Conservation (phyloP, 2,797 vertebrate species). For the Helicolenus hilgendorfi region DNA sequence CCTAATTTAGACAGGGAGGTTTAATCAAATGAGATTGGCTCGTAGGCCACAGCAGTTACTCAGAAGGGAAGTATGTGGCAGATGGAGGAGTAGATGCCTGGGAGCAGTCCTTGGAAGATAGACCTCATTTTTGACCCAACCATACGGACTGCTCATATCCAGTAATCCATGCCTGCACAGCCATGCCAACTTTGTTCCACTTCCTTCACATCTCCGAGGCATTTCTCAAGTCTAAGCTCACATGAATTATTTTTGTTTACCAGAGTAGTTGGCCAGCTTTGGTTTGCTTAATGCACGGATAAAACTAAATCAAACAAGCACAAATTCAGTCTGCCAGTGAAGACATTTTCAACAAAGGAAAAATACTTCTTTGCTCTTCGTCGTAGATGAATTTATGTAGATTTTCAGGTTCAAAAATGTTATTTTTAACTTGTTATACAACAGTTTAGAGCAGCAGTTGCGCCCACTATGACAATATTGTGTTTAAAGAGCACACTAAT, state of each 20-base stretch:
- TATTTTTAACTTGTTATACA: conserved; percentile 56
- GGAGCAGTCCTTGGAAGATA: conserved; percentile 84
- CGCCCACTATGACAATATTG: not conserved
- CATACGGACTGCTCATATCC: conserved; percentile 76
- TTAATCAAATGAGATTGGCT: conserved; percentile 60
- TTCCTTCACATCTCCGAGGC: conserved; percentile 28
- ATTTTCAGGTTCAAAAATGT: not conserved
- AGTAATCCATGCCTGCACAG: conserved; percentile 63
- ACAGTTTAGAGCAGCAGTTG: not conserved
- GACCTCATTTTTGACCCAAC: conserved; percentile 83
- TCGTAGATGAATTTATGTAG: conserved; percentile 2
- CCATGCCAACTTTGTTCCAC: conserved; percentile 51
- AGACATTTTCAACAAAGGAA: conserved; percentile 7
- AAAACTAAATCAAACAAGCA: not conserved
- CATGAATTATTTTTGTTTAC: not conserved
- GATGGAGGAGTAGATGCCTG: conserved; percentile 88
- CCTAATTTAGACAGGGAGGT: conserved; percentile 17
- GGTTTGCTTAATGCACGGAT: not conserved
- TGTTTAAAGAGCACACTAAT: conserved; percentile 1
- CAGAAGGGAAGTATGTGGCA: conserved; percentile 74
- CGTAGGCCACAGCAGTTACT: conserved; percentile 40
- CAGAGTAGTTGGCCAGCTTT: not conserved
- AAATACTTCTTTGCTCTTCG: not conserved
- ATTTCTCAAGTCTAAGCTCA: conserved; percentile 34
- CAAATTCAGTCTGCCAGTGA: conserved; percentile 11